These are phyloP conservation scores for Carassius gibelio DNA, from an alignment of 2,113 vertebrate species.

Conservation along the genomic window DNA sequence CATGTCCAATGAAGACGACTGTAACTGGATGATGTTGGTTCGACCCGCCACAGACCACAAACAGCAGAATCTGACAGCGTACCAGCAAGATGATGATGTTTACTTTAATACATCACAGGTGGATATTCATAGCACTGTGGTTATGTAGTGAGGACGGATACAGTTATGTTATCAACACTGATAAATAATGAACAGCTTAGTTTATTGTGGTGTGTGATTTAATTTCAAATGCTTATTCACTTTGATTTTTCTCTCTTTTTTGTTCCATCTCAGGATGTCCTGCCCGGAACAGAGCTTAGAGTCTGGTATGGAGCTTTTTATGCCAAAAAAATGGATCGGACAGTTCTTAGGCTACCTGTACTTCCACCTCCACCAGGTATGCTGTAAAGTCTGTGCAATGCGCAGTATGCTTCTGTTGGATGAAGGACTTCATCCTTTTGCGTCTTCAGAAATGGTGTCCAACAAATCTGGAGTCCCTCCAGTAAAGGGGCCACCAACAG, in stretches of 20 bases:
- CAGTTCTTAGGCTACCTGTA: conserved; percentile 81
- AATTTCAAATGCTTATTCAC: background rate
- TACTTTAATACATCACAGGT: conserved; percentile 95
- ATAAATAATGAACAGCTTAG: too few relatives aligned
- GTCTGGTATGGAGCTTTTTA: conserved; percentile 99
- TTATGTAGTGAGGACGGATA: background rate
- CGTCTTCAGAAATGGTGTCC: conserved; percentile 55
- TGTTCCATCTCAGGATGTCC: conserved; percentile 79
- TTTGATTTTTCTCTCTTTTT: background rate
- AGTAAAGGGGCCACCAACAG: conserved; percentile 43
- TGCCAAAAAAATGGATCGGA: conserved; percentile 96
- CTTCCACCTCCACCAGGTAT: conserved; percentile 72
- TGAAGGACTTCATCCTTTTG: background rate
- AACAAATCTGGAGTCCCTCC: conserved; percentile 39
- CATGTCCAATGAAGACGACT: conserved; percentile 90
- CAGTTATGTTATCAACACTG: too few relatives aligned
- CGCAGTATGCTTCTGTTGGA: background rate
- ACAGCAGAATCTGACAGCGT: conserved; percentile 95
- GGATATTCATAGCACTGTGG: background rate
- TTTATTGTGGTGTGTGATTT: background rate
- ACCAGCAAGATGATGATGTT: conserved; percentile 90
- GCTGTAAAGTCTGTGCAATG: background rate
- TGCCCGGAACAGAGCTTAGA: conserved; percentile 88
- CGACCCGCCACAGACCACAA: conserved; percentile 83
- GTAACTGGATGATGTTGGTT: conserved; percentile 99